Conservation (phyloP, 2,113 vertebrate species). For the Chaenocephalus aceratus region DNA sequence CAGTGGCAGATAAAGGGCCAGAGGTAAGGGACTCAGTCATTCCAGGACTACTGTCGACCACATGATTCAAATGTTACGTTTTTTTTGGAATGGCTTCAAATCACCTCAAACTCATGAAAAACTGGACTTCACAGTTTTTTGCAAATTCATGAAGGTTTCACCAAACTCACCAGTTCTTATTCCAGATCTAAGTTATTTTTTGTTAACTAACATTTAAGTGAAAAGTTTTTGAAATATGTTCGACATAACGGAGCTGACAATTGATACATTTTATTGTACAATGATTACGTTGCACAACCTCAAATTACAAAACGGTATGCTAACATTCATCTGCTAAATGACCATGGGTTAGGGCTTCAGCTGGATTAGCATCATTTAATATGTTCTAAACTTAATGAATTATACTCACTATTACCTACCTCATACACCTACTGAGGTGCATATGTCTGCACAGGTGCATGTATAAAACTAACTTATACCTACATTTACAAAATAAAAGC, state of each 20-base stretch:
- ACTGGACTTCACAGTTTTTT: neutral
- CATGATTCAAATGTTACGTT: conserved; percentile 24
- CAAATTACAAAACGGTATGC: neutral
- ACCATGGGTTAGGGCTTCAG: neutral
- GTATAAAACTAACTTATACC: neutral
- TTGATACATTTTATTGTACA: neutral
- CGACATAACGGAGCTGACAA: neutral
- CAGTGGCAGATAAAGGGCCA: conserved; percentile 22
- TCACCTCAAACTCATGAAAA: neutral
- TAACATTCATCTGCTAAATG: neutral
- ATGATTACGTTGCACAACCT: neutral
- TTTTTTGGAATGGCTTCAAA: conserved; percentile 15
- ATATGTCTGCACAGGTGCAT: neutral
- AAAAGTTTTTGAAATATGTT: neutral
- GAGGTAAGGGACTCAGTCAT: conserved; percentile 25
- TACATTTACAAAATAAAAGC: neutral
- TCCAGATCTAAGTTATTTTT: too few relatives aligned
- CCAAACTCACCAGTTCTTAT: too few relatives aligned
- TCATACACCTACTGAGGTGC: neutral
- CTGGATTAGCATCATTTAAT: neutral
- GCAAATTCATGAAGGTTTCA: neutral
- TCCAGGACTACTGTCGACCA: neutral
- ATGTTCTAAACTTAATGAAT: neutral
- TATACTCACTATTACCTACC: too few relatives aligned
- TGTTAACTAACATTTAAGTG: too few relatives aligned